Evolutionary conservation across 1,140 invertebrate genomes (phyloP).

Genomic region (Pseudomyrmex pallidus): DNA sequence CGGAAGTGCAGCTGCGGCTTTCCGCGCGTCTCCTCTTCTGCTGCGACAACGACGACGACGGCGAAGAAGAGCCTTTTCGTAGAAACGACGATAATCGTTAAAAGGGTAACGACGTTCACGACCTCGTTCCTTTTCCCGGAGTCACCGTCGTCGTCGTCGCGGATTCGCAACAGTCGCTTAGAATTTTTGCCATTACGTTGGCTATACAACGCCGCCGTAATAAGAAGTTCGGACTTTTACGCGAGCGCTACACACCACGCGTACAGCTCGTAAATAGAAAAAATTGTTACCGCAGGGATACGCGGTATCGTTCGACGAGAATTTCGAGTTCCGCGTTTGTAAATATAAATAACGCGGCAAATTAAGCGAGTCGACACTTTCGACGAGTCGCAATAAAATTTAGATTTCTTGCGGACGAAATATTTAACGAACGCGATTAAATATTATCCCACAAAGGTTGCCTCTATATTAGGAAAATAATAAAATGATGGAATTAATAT

Average conservation of each 20-base stretch:
- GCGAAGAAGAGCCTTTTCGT: slow-evolving; percentile 1
- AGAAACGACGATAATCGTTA: slow-evolving; percentile 62
- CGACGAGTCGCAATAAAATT: too few relatives aligned
- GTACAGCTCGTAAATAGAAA: slow-evolving; percentile 32
- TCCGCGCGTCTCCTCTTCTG: neutral
- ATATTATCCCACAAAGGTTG: too few relatives aligned
- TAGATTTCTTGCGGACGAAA: too few relatives aligned
- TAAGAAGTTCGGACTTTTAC: slow-evolving; percentile 23
- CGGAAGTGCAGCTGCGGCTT: slow-evolving; percentile 38
- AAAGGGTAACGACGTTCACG: neutral
- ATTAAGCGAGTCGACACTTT: too few relatives aligned
- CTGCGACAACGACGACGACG: neutral
- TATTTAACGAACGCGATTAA: too few relatives aligned
- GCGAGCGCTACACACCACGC: neutral
- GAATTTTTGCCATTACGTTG: slow-evolving; percentile 47
- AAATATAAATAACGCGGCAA: slow-evolving; percentile 23
- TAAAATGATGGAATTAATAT: neutral
- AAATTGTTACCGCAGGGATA: too few relatives aligned
- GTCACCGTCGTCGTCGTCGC: neutral
- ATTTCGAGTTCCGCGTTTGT: neutral
- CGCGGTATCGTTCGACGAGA: too few relatives aligned
- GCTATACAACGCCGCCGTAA: slow-evolving; percentile 10
- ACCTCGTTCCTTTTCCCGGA: slow-evolving; percentile 19
- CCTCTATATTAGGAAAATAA: too few relatives aligned
- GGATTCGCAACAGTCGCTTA: slow-evolving; percentile 21